Conservation (phyloP, 2,797 vertebrate species). For the Chaetodon trifasciatus region DNA sequence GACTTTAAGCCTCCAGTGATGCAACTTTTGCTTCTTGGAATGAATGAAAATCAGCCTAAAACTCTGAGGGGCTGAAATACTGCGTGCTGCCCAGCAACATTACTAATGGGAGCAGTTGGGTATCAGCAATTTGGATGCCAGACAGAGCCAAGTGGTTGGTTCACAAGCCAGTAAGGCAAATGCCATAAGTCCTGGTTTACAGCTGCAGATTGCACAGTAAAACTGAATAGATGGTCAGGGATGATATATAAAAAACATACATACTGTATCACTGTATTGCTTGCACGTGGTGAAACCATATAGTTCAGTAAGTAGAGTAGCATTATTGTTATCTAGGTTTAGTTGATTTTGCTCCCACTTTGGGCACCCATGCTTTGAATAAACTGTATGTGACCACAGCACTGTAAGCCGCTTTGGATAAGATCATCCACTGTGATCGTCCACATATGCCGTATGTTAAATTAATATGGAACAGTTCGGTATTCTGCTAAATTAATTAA, state of each 20-base stretch:
- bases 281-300: not conserved
- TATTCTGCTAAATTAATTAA: not conserved
- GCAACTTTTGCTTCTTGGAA: constrained; percentile 25
- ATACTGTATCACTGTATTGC: not conserved
- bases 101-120: constrained; percentile 28
- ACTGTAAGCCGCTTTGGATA: not conserved
- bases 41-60: constrained; percentile 27
- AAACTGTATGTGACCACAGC: not conserved
- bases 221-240: constrained; percentile 18
- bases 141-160: constrained; percentile 13
- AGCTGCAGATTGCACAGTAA: constrained; percentile 20
- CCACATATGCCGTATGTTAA: not conserved
- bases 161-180: constrained; percentile 7
- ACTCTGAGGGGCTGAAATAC: constrained; percentile 14
- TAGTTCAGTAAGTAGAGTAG: not conserved
- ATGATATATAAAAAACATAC: constrained; percentile 16
- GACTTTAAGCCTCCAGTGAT: constrained; percentile 26
- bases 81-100: constrained; percentile 29
- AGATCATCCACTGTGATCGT: not conserved
- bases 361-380: not conserved
- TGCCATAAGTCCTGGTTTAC: constrained; percentile 19
- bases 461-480: not conserved
- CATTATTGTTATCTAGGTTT: not conserved
- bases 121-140: constrained; percentile 27
- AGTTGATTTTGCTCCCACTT: not conserved